Conservation (phyloP, 2,113 vertebrate species). For the Hylia prasina region DNA sequence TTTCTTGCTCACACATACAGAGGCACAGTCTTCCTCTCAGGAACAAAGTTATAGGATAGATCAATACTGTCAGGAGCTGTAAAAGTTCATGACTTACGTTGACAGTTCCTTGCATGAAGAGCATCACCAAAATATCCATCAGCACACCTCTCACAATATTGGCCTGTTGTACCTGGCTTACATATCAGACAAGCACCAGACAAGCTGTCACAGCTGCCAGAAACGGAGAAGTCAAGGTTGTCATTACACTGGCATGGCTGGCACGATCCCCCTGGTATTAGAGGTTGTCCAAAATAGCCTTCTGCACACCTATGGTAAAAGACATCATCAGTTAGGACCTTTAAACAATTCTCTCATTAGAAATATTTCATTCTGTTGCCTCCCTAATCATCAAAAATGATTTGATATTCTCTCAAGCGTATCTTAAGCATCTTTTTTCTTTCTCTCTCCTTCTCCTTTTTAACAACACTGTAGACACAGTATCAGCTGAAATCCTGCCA, state of each 20-base stretch:
- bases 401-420: slow-evolving; percentile 3
- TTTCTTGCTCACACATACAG: background rate
- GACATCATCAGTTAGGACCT: slow-evolving; percentile 28
- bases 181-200: slow-evolving; percentile 91
- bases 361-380: slow-evolving; percentile 15
- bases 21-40: slow-evolving; percentile 27
- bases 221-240: slow-evolving; percentile 88
- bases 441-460: background rate
- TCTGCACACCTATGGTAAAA: slow-evolving; percentile 84
- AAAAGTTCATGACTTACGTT: slow-evolving; percentile 82
- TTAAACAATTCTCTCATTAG: background rate
- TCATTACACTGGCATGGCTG: slow-evolving; percentile 87
- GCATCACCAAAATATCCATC: slow-evolving; percentile 93
- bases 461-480: slow-evolving; percentile 23
- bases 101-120: slow-evolving; percentile 84
- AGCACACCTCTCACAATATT: slow-evolving; percentile 83
- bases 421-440: background rate
- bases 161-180: slow-evolving; percentile 85
- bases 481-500: slow-evolving; percentile 64
- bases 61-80: slow-evolving; percentile 69
- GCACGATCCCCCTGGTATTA: slow-evolving; percentile 84
- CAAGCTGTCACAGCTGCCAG: slow-evolving; percentile 89
- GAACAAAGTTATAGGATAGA: slow-evolving; percentile 34
- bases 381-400: background rate
- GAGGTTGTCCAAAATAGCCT: slow-evolving; percentile 88